Conservation (phyloP, 2,888 invertebrate species). For the Sicus ferrugineus region DNA sequence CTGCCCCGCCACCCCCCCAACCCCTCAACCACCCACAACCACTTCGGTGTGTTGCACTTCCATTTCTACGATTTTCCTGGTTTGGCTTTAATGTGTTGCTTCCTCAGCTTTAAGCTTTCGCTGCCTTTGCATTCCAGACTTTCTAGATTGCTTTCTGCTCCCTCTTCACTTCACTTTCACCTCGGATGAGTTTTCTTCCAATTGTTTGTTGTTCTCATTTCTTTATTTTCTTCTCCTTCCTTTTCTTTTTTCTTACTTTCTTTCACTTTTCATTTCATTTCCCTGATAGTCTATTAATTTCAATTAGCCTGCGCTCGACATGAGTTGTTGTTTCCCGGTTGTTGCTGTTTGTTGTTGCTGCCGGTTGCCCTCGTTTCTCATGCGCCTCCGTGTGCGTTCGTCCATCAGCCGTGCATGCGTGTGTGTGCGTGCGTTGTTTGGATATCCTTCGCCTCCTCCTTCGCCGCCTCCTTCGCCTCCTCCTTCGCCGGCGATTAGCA, state of each 20-base stretch:
- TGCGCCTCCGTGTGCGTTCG: not conserved
- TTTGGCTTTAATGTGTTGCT: too few species aligned
- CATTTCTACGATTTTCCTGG: not conserved
- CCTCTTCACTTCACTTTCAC: too few species aligned
- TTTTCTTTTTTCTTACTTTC: conserved; percentile 32
- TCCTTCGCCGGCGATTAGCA: conserved; percentile 53
- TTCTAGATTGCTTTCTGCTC: too few species aligned
- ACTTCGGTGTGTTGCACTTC: conserved; percentile 4
- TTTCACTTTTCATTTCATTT: not conserved
- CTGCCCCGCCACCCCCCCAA: too few species aligned
- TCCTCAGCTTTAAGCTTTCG: too few species aligned
- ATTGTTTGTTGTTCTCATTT: too few species aligned
- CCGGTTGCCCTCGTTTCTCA: not conserved
- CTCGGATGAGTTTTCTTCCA: too few species aligned
- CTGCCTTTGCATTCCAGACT: too few species aligned
- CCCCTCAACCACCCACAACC: too few species aligned
- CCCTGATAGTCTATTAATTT: not conserved
- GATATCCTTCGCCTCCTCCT: not conserved
- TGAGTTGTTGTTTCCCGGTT: not conserved
- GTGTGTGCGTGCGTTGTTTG: too few species aligned
- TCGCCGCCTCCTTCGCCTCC: not conserved
- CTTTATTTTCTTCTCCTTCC: conserved; percentile 46
- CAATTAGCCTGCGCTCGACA: not conserved
- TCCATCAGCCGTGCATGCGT: too few species aligned
- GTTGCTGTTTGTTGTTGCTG: not conserved